These are phyloP conservation scores for Aramus guarauna DNA, from an alignment of 2,113 vertebrate genomes.

Conservation along the genomic window DNA sequence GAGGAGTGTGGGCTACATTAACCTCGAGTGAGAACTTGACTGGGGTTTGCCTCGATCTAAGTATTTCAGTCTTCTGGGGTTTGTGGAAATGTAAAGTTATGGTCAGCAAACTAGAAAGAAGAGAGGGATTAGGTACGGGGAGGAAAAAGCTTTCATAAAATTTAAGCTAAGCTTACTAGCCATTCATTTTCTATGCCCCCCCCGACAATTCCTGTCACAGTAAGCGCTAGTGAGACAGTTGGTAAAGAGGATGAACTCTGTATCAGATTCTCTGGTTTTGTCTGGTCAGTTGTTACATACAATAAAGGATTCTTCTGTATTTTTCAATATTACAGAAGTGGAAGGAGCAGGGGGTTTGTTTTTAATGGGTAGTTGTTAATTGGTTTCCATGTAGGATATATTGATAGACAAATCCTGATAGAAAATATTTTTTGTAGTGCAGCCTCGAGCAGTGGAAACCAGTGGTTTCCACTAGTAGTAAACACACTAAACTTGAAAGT, in stretches of 20 bases:
- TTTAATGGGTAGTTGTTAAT: background rate
- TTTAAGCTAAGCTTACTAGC: background rate
- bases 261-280: background rate
- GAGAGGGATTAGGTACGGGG: background rate
- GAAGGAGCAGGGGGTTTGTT: background rate
- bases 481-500: background rate
- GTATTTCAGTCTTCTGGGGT: background rate
- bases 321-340: background rate
- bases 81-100: background rate
- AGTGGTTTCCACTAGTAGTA: background rate
- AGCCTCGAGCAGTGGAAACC: background rate
- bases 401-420: background rate
- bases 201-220: background rate
- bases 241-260: background rate
- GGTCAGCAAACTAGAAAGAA: background rate
- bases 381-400: background rate
- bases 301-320: background rate
- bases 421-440: background rate
- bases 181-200: background rate
- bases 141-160: background rate
- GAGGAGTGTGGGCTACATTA: background rate
- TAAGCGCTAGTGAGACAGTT: background rate
- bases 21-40: background rate
- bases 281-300: background rate
- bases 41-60: background rate